Conservation (phyloP, 2,888 invertebrate genomes). For the Ypsolopha sequella region DNA sequence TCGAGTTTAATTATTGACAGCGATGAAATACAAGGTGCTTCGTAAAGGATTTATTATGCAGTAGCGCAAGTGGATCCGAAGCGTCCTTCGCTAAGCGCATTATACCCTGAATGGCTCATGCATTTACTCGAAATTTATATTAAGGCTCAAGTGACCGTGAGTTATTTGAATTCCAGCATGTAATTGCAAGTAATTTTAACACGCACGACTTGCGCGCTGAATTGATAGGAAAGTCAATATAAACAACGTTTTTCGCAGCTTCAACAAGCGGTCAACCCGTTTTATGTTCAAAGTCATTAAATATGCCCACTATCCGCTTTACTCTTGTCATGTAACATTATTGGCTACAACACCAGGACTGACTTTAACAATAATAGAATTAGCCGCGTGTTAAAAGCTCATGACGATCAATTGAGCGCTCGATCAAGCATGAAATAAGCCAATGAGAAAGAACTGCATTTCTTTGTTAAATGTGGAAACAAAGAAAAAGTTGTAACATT, state of each 20-base stretch:
- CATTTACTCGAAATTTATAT: conserved; percentile 8
- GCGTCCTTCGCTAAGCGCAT: conserved; percentile 24
- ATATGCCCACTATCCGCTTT: not conserved
- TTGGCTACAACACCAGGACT: not conserved
- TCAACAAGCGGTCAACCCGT: not conserved
- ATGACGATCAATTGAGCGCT: conserved; percentile 6
- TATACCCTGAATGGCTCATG: conserved; percentile 10
- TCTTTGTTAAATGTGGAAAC: not conserved
- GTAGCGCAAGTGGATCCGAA: conserved; percentile 22
- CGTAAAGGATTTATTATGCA: conserved; percentile 34
- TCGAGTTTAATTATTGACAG: conserved; percentile 36
- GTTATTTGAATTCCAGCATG: conserved; percentile 13
- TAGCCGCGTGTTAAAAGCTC: not conserved
- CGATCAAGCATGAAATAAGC: conserved; percentile 11
- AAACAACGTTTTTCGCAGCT: not conserved
- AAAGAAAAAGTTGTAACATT: conserved; percentile 1
- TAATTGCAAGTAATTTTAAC: not conserved
- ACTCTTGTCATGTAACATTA: not conserved
- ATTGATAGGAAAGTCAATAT: not conserved
- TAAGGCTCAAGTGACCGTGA: conserved; percentile 7
- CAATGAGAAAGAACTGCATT: conserved; percentile 6
- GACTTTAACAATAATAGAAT: not conserved
- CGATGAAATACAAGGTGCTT: conserved; percentile 26
- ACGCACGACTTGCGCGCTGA: not conserved
- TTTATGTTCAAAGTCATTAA: not conserved